phyloP scores from a whole-genome alignment of 2,797 vertebrate species.

The Enoplosus armatus region DNA sequence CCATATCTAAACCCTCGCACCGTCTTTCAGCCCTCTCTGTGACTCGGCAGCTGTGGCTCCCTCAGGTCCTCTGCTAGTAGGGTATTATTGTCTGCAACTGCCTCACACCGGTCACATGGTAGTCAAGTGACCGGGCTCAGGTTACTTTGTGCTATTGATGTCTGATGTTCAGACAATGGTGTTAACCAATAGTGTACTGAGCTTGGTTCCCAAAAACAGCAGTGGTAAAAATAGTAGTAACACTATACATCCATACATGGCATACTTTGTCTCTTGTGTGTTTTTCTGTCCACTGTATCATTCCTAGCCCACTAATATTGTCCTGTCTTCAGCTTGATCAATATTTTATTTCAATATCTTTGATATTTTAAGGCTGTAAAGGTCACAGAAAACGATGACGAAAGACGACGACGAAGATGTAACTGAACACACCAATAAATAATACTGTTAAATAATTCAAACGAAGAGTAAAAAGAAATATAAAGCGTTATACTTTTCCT shows the following conservation, averaged over 20 bases:
- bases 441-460: too few relatives aligned
- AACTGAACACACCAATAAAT: too few relatives aligned
- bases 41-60: slow-evolving; percentile 37
- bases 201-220: neutral
- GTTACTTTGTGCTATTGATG: slow-evolving; percentile 41
- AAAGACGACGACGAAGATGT: too few relatives aligned
- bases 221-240: too few relatives aligned
- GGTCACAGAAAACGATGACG: too few relatives aligned
- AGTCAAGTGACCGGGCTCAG: slow-evolving; percentile 68
- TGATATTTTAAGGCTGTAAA: too few relatives aligned
- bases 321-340: too few relatives aligned
- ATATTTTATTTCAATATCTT: too few relatives aligned
- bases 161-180: slow-evolving; percentile 23
- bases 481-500: too few relatives aligned
- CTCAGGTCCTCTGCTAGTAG: slow-evolving; percentile 24
- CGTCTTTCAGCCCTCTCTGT: neutral
- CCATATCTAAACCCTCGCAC: slow-evolving; percentile 12
- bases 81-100: slow-evolving; percentile 37
- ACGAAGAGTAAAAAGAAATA: too few relatives aligned
- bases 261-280: too few relatives aligned
- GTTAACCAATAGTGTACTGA: neutral
- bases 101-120: slow-evolving; percentile 63
- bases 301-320: neutral
- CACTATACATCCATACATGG: too few relatives aligned
- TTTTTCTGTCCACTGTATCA: neutral